Base-by-base conservation (phyloP, 2,888 invertebrate species). In the Monoplex corrugatus region DNA sequence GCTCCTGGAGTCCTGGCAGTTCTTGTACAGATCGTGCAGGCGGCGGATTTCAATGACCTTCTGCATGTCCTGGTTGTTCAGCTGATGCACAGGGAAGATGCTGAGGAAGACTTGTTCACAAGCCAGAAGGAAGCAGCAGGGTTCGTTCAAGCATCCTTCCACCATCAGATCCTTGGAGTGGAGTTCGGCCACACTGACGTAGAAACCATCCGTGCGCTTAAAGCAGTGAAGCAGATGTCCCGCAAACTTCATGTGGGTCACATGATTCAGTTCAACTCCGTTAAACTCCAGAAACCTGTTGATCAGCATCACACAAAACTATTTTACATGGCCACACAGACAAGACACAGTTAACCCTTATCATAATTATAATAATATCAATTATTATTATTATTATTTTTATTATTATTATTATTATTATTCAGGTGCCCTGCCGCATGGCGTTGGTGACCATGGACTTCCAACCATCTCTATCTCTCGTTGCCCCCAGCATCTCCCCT, bases 161-260 rank as follows among this genome's bases (percentile, higher is more conserved):
- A 16, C 8, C 5, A 28, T 38, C 44, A 87, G 87, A 2, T 19
- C 38, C 28, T 50, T 68, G 32, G 28, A 2, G 10, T 78, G 6
- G 13, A 87, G 87, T 50, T 87, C 87, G 0, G 32, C 75, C 35
- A 68, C 1, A 38, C 87, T 87, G 28, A 87, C 78, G 68, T 43
- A 87, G 50, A 87, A 50, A 1, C 87, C 87, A 10, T 75, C 40
- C 43, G 19, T 75, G 23, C 87, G 87, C 45, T 78, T 75, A 75
- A 75, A 87, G 78, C 87, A 87, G 50, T 87, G 87, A 28, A 87
- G 87, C 40, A 43, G 19, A 1, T 50, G 45, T 6, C 78, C 78
- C 6, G 28, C 50, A 13, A 87, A 87, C 8, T 19, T 19, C 87
- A 87, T 87, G 2, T 75, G 68, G 2, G 87, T 87, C 87, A 87